A percentile compares a stretch with the other conserved stretches of the same genome.
These are phyloP conservation scores for Nicator chloris DNA, from an alignment of 2,113 vertebrate genomes.

Conservation along the genomic window DNA sequence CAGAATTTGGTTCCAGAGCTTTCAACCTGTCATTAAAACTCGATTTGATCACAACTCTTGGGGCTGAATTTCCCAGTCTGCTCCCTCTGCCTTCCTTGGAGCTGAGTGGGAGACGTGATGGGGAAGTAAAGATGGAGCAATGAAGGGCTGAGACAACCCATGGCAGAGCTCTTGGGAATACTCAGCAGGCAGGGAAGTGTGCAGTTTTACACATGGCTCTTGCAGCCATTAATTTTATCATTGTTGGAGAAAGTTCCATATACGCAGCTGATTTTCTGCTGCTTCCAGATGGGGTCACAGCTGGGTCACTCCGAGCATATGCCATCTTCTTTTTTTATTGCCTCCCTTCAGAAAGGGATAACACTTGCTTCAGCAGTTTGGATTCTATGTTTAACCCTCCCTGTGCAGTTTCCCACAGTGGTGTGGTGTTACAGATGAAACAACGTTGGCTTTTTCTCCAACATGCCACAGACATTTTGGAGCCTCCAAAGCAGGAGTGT, in stretches of 20 bases:
- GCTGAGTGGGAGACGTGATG: background rate
- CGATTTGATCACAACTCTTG: background rate
- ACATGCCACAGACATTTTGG: fast-evolving
- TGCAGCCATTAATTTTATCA: background rate
- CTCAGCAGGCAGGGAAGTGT: background rate
- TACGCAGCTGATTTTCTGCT: background rate
- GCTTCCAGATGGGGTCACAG: constrained; percentile 3
- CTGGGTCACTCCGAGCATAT: background rate
- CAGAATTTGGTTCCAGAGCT: background rate
- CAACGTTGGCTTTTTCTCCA: background rate
- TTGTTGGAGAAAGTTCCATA: background rate
- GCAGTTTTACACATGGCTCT: background rate
- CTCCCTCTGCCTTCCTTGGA: background rate
- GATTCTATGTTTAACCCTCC: background rate
- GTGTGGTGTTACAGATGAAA: background rate
- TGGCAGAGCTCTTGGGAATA: background rate
- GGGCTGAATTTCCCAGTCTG: background rate
- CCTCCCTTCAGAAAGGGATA: background rate
- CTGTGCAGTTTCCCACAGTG: background rate
- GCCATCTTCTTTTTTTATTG: background rate
- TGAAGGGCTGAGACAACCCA: background rate
- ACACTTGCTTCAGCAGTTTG: background rate
- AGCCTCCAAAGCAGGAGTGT: background rate
- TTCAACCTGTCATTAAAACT: background rate
- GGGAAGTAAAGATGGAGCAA: background rate